Base-by-base conservation (phyloP, 2,797 vertebrate genomes). In the Chiloscyllium punctatum region DNA sequence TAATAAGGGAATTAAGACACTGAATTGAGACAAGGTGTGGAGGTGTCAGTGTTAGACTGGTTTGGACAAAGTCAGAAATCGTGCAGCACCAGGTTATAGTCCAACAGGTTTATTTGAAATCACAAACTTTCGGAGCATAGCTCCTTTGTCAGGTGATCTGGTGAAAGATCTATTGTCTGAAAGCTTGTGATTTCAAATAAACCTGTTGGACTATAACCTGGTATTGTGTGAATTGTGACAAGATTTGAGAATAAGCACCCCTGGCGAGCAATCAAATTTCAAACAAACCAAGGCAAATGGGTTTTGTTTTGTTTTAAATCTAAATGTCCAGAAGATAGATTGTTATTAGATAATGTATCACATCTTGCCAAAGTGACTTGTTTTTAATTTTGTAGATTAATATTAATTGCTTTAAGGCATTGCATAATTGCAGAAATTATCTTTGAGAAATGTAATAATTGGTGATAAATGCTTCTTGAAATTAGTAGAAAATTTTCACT, bases 401-500 rank as follows among this genome's bases (percentile, higher is more conserved):
- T n/a, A 69, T 94, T 94, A 30, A 21, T 37, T 30, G 11, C 69
- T 94, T 94, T 23, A 33, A 94, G 68, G 42, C 11, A 94, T 94
- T 71, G 3, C 66, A 71, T 94, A 51, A 72, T 72, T 94, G n/a
- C 13, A 94, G 23, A 72, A 72, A 33, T 71, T 25, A 51, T 4
- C 92, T 94, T 27, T 30, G 94, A 71, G 68, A 11, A 72, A 72
- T 94, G 25, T 48, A 48, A 25, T 48, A 94, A 94, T 94, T 94
- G 42, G 27, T 71, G 66, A 71, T 69, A 94, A 94, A 94, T 71
- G 21, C 9, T 94, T 16, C 68, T 94, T 48, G 27, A 27, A 27
- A 94, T 94, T 51, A 66, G 69, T 72, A 51, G 42, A 48, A 69
- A 7, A n/a, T 51, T 74, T 94, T 48, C 15, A 27, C 18, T 94